These are phyloP conservation scores for human (Homo sapiens) DNA, from an alignment of 2,113 vertebrate genomes.

Conservation along the genomic window DNA sequence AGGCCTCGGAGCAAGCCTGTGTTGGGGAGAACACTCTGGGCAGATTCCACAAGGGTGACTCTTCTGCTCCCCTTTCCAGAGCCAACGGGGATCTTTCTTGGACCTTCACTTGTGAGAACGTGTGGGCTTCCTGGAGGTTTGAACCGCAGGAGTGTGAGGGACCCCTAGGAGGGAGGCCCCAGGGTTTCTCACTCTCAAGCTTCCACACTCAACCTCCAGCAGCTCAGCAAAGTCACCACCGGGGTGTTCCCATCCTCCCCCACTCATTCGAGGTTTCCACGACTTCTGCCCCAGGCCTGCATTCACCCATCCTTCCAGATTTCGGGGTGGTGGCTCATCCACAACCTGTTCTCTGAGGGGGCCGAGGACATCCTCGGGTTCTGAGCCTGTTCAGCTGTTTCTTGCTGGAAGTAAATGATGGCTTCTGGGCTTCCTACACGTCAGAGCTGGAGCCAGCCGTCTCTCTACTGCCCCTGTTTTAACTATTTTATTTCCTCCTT, in stretches of 20 bases:
- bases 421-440: accelerated
- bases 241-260: neutral
- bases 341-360: neutral
- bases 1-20: neutral
- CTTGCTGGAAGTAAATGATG: neutral
- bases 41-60: neutral
- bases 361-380: neutral
- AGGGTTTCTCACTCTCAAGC: neutral
- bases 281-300: neutral
- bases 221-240: neutral
- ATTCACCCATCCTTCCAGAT: neutral
- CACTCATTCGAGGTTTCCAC: neutral
- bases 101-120: neutral
- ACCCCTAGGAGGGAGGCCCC: too few relatives aligned
- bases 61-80: neutral
- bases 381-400: neutral
- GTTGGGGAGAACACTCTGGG: neutral
- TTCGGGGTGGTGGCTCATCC: neutral
- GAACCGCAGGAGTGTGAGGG: neutral
- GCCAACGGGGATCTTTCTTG: neutral
- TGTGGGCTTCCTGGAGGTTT: neutral
- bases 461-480: neutral
- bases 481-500: neutral
- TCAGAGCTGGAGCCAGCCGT: neutral
- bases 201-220: neutral